Evolutionary conservation across 2,888 invertebrate genomes (phyloP).

Genomic region (Oxyteleia sp.): DNA sequence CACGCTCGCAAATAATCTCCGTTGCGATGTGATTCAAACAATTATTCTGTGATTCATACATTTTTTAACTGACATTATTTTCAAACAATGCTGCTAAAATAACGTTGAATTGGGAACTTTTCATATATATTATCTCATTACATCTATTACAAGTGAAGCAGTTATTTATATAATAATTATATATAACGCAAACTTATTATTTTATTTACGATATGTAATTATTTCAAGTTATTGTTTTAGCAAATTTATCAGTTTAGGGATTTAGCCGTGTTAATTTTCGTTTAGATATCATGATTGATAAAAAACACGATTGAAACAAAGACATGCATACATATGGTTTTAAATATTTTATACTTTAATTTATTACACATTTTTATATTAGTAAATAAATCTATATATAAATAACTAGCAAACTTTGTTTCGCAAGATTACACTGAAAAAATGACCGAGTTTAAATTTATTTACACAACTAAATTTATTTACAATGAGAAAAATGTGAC

Average conservation of each 20-base stretch:
- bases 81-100: slow-evolving; percentile 19
- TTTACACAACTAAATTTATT: no score
- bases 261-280: not conserved
- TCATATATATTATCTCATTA: slow-evolving; percentile 6
- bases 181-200: not conserved
- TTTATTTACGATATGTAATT: not conserved
- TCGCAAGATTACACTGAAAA: no score
- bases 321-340: not conserved
- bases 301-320: not conserved
- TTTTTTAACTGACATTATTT: slow-evolving; percentile 33
- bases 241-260: not conserved
- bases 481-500: no score
- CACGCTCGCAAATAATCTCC: slow-evolving; percentile 49
- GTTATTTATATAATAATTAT: not conserved
- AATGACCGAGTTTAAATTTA: no score
- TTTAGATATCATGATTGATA: not conserved
- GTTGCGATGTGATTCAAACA: slow-evolving; percentile 28
- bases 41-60: slow-evolving; percentile 45
- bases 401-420: no score
- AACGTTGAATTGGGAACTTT: slow-evolving; percentile 5
- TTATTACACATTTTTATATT: no score
- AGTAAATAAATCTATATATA: no score
- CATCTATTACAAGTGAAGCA: not conserved
- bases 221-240: not conserved
- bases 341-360: not conserved